phyloP scores from a whole-genome alignment of 2,797 vertebrate genomes.

The Pseudomugil tenellus region DNA sequence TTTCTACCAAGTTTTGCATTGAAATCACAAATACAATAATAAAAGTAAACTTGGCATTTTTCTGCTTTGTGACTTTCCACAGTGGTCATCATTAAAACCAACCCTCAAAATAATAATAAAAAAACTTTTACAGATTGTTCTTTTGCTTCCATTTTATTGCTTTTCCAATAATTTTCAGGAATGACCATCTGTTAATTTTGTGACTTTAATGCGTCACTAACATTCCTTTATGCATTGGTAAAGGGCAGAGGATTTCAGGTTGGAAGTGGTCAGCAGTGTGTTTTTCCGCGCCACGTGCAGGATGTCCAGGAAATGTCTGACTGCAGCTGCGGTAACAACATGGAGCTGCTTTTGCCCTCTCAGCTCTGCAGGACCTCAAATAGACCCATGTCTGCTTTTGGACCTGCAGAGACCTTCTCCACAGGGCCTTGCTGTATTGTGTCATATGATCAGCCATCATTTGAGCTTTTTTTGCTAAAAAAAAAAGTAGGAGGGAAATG shows the following conservation, averaged over 20 bases:
- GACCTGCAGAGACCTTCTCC: conserved; percentile 32
- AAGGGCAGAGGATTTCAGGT: conserved; percentile 55
- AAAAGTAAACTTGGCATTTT: conserved; percentile 21
- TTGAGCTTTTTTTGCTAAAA: conserved; percentile 32
- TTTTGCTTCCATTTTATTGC: conserved; percentile 37
- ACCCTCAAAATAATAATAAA: conserved; percentile 22
- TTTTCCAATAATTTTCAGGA: conserved; percentile 66
- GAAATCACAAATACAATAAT: conserved; percentile 22
- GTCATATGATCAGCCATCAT: not conserved
- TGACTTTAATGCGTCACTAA: conserved; percentile 58
- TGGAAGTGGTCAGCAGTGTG: conserved; percentile 49
- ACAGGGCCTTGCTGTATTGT: conserved; percentile 26
- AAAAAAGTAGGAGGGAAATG: conserved; percentile 16
- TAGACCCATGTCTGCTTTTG: conserved; percentile 28
- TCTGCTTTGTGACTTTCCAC: conserved; percentile 39
- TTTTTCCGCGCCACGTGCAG: conserved; percentile 67
- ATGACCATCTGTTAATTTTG: conserved; percentile 50
- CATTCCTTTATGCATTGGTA: conserved; percentile 64
- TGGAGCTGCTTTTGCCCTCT: conserved; percentile 3
- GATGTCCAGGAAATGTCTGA: conserved; percentile 71
- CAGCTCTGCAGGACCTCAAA: conserved; percentile 32
- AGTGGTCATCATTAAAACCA: conserved; percentile 17
- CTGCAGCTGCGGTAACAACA: conserved; percentile 56
- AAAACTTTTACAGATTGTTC: conserved; percentile 51
- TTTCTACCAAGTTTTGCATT: conserved; percentile 20